Evolutionary conservation across 2,797 vertebrate genomes (phyloP).

Genomic region (Dallia pectoralis): DNA sequence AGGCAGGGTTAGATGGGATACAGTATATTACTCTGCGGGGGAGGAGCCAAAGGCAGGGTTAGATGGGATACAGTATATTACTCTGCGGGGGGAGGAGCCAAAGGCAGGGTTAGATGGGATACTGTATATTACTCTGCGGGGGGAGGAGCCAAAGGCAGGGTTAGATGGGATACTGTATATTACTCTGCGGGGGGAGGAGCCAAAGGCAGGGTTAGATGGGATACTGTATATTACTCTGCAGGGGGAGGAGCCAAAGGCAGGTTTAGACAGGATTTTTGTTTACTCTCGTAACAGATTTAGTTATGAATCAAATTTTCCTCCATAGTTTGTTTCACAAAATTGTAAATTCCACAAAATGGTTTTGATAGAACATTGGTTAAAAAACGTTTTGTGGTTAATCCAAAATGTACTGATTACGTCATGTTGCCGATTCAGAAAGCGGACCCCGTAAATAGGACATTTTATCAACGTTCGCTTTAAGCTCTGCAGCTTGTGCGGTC

Average conservation of each 20-base stretch:
- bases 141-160: not conserved
- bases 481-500: no score
- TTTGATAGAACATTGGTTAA: not conserved
- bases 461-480: no score
- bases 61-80: not conserved
- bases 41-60: not conserved
- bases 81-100: slow-evolving; percentile 50
- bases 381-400: not conserved
- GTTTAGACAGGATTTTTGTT: not conserved
- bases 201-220: not conserved
- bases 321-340: not conserved
- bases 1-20: not conserved
- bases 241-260: not conserved
- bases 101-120: not conserved
- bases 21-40: slow-evolving; percentile 48
- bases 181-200: slow-evolving; percentile 50
- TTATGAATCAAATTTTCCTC: not conserved
- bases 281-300: not conserved
- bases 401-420: not conserved
- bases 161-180: not conserved
- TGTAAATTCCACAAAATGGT: not conserved
- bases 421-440: not conserved
- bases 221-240: slow-evolving; percentile 47
- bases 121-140: slow-evolving; percentile 47
- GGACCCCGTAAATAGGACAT: no score